Base-by-base conservation (phyloP, 2,113 vertebrate species). In the Ursus arctos region DNA sequence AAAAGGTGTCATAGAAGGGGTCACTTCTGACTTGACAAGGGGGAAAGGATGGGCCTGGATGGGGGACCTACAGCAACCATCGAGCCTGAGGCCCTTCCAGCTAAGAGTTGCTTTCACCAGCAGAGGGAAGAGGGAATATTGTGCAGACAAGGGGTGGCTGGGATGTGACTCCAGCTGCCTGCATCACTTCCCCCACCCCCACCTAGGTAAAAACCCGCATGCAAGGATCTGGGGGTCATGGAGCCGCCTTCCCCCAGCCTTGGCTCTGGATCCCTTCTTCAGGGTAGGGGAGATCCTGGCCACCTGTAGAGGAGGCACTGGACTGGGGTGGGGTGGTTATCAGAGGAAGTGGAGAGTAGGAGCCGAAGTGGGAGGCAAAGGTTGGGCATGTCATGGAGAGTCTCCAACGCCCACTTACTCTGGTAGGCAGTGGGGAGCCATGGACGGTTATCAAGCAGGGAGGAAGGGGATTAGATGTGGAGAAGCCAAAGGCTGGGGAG, bases 391-490 rank as follows among this genome's bases (percentile, higher is more conserved):
- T 49, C 26, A 12, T 6, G 31, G 88, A 80, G 59, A 65, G 33
- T 26, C 82, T 74, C 2, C 5, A 72, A 40, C 57, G 43, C 55
- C 55, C n/a, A 2, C n/a, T 65, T 74, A 11, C 21, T n/a, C 51
- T 79, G 59, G 40, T 6, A 61, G 59, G 92, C 36, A 15, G 36
- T 26, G 26, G 76, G 91, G 57, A 76, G 86, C 51, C 95, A 16
- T 36, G 47, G 93, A 53, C 79, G 26, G 26, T 83, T 94, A 77
- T 67, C 94, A 36, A 88, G 63, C 47, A 47, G 69, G 14, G 51
- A 93, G 47, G 72, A 85, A 61, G 79, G 74, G 65, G 81, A 91
- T 87, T 76, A 43, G 79, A 57, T 88, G 92, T 87, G 63, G 51
- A 83, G 96, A 91, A 87, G 81, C 74, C 21, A n/a, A 79, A 82